phyloP scores from a whole-genome alignment of 2,797 vertebrate species.

The Pangasius larnaudii region DNA sequence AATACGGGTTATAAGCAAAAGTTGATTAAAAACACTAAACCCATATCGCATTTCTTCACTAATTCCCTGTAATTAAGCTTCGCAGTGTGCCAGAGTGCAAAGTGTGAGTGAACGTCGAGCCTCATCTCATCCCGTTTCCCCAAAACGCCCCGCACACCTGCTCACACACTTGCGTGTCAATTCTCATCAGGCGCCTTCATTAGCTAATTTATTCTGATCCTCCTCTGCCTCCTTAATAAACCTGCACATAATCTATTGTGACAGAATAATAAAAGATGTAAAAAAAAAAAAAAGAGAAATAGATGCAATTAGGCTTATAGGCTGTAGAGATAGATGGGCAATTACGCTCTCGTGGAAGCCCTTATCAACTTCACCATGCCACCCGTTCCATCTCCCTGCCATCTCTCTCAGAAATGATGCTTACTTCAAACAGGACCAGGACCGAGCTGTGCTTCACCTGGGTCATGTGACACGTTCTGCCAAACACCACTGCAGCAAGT shows the following conservation, averaged over 20 bases:
- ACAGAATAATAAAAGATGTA: constrained; percentile 75
- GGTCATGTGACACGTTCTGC: neutral
- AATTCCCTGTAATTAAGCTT: constrained; percentile 53
- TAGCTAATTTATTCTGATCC: constrained; percentile 66
- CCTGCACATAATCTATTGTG: constrained; percentile 70
- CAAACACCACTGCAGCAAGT: neutral
- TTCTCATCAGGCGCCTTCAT: constrained; percentile 64
- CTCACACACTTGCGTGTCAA: constrained; percentile 61
- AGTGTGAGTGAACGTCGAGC: constrained; percentile 25
- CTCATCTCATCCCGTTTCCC: neutral
- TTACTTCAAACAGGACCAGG: constrained; percentile 30
- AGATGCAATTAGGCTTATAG: constrained; percentile 69
- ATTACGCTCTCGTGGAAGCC: constrained; percentile 66
- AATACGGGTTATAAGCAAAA: neutral
- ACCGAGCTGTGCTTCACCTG: neutral
- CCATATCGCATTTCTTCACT: constrained; percentile 2
- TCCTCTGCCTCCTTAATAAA: constrained; percentile 67
- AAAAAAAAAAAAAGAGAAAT: constrained; percentile 33
- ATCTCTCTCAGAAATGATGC: constrained; percentile 64
- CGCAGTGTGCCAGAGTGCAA: constrained; percentile 28
- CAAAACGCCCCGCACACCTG: constrained; percentile 3
- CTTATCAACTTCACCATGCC: constrained; percentile 66
- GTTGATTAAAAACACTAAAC: neutral
- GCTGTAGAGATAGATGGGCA: constrained; percentile 72
- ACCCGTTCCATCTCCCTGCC: constrained; percentile 59